Evolutionary conservation across 2,113 vertebrate species (phyloP).

Genomic region (Thamnaconus septentrionalis): DNA sequence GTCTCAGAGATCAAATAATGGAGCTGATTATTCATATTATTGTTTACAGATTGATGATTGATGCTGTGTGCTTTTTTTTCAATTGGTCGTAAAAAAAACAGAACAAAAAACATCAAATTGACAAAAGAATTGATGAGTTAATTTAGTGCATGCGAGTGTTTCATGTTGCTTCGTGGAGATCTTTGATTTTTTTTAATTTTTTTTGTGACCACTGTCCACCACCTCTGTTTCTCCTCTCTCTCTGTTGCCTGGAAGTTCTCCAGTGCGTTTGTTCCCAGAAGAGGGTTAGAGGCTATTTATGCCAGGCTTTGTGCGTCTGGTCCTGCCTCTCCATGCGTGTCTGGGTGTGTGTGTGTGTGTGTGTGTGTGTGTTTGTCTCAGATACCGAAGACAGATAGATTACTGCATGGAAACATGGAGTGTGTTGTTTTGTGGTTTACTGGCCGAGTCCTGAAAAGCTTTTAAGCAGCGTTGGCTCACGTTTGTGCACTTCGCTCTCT

Average conservation of each 20-base stretch:
- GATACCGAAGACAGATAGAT: slow-evolving; percentile 54
- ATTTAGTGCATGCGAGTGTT: neutral
- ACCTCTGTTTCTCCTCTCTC: slow-evolving; percentile 32
- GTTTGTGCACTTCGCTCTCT: neutral
- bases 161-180: slow-evolving; percentile 49
- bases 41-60: slow-evolving; percentile 17
- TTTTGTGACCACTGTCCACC: slow-evolving; percentile 44
- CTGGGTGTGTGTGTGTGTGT: slow-evolving; percentile 20
- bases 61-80: neutral
- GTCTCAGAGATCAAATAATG: slow-evolving; percentile 12
- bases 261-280: slow-evolving; percentile 67
- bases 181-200: slow-evolving; percentile 71
- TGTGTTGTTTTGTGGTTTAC: slow-evolving; percentile 39
- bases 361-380: slow-evolving; percentile 47
- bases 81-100: neutral
- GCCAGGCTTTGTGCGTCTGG: slow-evolving; percentile 49
- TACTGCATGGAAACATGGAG: slow-evolving; percentile 54
- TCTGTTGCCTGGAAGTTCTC: slow-evolving; percentile 64
- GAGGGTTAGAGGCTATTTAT: slow-evolving; percentile 71
- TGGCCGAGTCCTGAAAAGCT: slow-evolving; percentile 33
- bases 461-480: neutral
- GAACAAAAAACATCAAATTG: neutral
- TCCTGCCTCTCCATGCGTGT: neutral
- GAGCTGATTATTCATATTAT: neutral
- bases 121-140: neutral